Evolutionary conservation across 2,888 invertebrate species (phyloP).

Genomic region (Sphaeridia pumilis): DNA sequence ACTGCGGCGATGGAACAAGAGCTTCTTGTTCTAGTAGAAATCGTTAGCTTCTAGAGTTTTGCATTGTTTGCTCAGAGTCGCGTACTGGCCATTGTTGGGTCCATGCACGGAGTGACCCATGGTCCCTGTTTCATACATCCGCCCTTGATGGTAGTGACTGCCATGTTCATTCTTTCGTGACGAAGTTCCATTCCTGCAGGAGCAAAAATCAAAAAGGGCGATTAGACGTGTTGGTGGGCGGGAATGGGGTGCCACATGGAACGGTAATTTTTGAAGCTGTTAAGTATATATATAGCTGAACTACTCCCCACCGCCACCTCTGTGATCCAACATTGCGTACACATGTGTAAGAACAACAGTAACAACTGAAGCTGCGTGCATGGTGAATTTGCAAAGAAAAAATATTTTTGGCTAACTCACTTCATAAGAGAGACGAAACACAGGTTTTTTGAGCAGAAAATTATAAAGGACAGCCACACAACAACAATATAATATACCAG

Average conservation of each 20-base stretch:
- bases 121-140: conserved; percentile 17
- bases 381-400: no score
- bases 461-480: no score
- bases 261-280: neutral
- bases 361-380: no score
- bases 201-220: neutral
- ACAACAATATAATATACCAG: no score
- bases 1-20: no score
- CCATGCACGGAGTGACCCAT: conserved; percentile 42
- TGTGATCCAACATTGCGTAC: no score
- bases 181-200: conserved; percentile 17
- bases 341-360: no score
- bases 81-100: conserved; percentile 74
- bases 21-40: no score
- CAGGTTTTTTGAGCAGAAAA: no score
- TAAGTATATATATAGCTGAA: no score
- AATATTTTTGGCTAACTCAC: no score
- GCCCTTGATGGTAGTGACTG: conserved; percentile 15
- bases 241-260: neutral
- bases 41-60: conserved; percentile 86
- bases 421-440: no score
- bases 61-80: conserved; percentile 90
- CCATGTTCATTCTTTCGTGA: conserved; percentile 37
- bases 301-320: conserved; percentile 34
- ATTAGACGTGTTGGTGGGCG: conserved; percentile 4